Base-by-base conservation (phyloP, 1,140 invertebrate species). In the Nasonia giraulti region DNA sequence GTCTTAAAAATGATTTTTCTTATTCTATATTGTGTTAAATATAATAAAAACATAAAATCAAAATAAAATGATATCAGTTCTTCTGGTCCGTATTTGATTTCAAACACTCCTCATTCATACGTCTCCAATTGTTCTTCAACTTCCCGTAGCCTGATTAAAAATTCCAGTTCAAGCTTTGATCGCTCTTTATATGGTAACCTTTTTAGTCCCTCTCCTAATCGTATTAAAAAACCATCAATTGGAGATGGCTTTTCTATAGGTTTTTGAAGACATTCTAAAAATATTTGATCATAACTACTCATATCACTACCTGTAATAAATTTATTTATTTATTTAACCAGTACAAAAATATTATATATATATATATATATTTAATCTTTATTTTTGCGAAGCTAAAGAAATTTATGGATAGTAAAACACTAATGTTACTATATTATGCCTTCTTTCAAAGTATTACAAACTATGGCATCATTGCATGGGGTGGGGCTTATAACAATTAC, bases 191-290 rank as follows among this genome's bases (percentile, higher is more conserved):
- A 80, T 33, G 77, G 77, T 80, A 80, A 68, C 31, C 62, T 80
- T 80, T 37, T 80, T 40, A 80, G 68, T 8, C 77, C 77, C 66
- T 80, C 77, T 20, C 77, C 77, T 40, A 80, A 80, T 80, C 78
- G 69, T 14, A 69, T 37, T 40, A 80, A 68, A 80, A 80, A 80
- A 37, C 77, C 77, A 80, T 80, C 77, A n/a, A 80, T 68, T n/a
- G 77, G 77, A 23, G 27, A 80, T 33, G 77, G 77, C 66, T 68
- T 66, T 27, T 80, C 77, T 14, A 80, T 80, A 8, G 77, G 77
- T 37, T 80, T 80, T 68, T 80, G 50, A 1, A 80, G 31, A 37
- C 40, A 68, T 68, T 80, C 55, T 40, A 80, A 68, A 40, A 80
- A 68, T 8, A 80, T 68, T n/a, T 80, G 27, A 11, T 80, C 77